phyloP scores from a whole-genome alignment of 2,113 vertebrate species.

The Rhea pennata region DNA sequence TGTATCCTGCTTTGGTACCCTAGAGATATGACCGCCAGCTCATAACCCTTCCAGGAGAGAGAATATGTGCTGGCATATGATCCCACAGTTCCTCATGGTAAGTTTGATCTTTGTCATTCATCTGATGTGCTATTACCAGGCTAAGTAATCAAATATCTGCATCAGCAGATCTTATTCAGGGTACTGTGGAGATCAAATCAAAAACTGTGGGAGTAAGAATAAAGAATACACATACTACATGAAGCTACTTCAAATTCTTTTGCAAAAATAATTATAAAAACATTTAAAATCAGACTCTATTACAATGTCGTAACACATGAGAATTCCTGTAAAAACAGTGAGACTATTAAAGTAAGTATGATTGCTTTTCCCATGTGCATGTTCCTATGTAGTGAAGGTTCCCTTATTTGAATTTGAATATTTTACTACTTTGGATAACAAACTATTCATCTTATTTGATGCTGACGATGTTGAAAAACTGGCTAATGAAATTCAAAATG shows the following conservation, averaged over 20 bases:
- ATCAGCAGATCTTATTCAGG: background rate
- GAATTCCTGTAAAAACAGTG: background rate
- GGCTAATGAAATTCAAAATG: background rate
- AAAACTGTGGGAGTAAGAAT: background rate
- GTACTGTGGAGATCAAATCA: background rate
- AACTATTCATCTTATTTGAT: background rate
- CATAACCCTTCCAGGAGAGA: background rate
- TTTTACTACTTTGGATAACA: background rate
- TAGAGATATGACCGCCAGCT: background rate
- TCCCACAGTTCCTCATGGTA: background rate
- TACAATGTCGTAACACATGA: background rate
- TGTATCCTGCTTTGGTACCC: background rate
- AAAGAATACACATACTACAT: background rate
- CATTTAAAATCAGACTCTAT: background rate
- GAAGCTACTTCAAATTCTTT: background rate
- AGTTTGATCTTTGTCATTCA: background rate
- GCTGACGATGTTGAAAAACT: background rate
- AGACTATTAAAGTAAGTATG: background rate
- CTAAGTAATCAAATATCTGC: background rate
- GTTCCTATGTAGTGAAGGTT: background rate
- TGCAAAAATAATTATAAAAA: background rate
- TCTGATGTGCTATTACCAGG: background rate
- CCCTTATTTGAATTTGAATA: background rate
- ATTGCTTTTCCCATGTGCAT: background rate
- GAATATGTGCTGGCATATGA: background rate